Evolutionary conservation across 2,888 invertebrate genomes (phyloP), one percentile per base, ranked within the genome.

Genomic region (Hartigia nigra): DNA sequence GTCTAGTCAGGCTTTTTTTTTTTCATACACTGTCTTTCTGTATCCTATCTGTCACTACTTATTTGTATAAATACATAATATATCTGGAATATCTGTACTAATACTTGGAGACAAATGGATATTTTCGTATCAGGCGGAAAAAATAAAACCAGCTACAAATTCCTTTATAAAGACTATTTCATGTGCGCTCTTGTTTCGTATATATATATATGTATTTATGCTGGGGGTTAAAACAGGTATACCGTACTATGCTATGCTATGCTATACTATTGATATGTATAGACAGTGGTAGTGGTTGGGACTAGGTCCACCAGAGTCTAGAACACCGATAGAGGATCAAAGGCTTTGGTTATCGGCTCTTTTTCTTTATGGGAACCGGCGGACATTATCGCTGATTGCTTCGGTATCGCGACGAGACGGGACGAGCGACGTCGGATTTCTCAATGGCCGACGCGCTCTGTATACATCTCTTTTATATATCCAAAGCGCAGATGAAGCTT

Each of bases 361-460:
- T 82, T 55, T 83, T 82, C 82, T 83, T 83, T 83, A 83, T 82
- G 81, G 83, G 78, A 79, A 80, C 82, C 77, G 78, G 79, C 80
- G 82, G 81, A 83, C 83, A 83, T 83, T 83, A 83, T 83, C 83
- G 83, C 81, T 83, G 83, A 83, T 83, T 82, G 82, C 82, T 83
- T 82, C 80, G 82, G 72, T 72, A 72, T 72, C 72, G 72, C 31
- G 72, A 34, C 72, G 31, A 72, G 72, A 72, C 31, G 72, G 39
- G 23, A 55, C 39, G 39, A 55, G 39, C 39, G 39, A 55, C 39
- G 39, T 55, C 23, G 39, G 39, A 55, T 55, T 55, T 55, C 39
- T 55, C 39, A 55, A 55, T 55, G 39, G 39, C 23, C 39, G 39
- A 55, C 39, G 39, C 39, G 39, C 23, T 23, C 39, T 55, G 23